Evolutionary conservation across 2,888 invertebrate genomes (phyloP), one percentile per base, ranked within the genome.

Genomic region (Tipula lateralis): DNA sequence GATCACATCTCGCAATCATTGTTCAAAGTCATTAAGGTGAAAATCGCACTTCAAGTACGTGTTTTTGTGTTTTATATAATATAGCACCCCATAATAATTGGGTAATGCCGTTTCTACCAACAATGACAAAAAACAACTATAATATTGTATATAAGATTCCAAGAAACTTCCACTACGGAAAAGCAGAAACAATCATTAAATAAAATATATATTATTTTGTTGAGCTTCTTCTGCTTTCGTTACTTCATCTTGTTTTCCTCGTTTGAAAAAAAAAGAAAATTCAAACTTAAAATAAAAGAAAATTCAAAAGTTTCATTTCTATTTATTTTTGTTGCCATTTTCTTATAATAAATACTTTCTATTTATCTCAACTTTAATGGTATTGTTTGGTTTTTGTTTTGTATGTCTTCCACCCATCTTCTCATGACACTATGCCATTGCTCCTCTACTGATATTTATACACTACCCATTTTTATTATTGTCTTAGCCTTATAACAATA

Each of bases 261-360:
- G 66, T 12, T 66, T 24, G 66, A 19, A 66, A 24, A 12, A 16
- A 66, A 24, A 66, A 24, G 66, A 66, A 66, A 66, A 66, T 24
- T 19, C 66, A 66, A 66, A 50, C 44, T 50, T 16, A 50, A 50
- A 50, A 44, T 44, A 50, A 50, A 66, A 66, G 66, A 66, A 66
- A 66, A 66, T 66, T 24, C 66, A 66, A 66, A 66, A 66, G 66
- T 66, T 66, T 66, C 66, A 24, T 66, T 66, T 24, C 66, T 24
- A 66, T 66, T 66, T 66, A 24, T 19, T 66, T 66, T 66, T 66
- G 66, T 24, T 66, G 24, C 24, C 66, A 66, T 66, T 66, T 66
- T 66, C 66, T 66, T 66, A 66, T 24, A 66, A 66, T 66, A 66
- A 66, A 66, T 66, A 66, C 66, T 66, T 66, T 66, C 66, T 24